These are phyloP conservation scores for Pollenia griseotomentosa DNA, from an alignment of 2,888 invertebrate species.

Conservation along the genomic window DNA sequence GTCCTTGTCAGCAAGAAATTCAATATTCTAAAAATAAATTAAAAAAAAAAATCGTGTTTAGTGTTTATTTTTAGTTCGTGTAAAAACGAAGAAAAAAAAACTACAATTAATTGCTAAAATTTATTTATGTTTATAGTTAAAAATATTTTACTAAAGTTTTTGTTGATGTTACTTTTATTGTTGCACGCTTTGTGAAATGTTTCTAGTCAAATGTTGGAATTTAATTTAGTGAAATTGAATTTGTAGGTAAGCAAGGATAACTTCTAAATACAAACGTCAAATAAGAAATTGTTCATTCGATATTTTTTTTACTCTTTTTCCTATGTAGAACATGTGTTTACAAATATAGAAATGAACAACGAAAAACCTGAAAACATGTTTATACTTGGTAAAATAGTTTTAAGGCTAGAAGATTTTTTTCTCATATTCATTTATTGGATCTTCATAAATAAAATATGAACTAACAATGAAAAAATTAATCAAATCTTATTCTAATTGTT, in stretches of 20 bases:
- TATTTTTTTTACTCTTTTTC: not conserved
- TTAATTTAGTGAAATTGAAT: conserved; percentile 10
- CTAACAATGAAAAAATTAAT: too few species aligned
- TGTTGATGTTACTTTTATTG: not conserved
- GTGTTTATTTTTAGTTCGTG: not conserved
- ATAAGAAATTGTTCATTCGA: conserved; percentile 31
- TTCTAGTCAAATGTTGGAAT: conserved; percentile 46
- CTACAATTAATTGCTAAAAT: not conserved
- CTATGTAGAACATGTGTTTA: not conserved
- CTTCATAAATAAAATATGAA: too few species aligned
- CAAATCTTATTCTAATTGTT: too few species aligned
- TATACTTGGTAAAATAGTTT: conserved; percentile 19
- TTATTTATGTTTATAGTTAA: not conserved
- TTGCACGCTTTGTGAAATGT: conserved; percentile 42
- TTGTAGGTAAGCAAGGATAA: conserved; percentile 43
- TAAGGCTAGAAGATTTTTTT: not conserved
- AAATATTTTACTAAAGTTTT: not conserved
- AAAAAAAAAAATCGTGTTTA: not conserved
- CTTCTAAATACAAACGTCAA: conserved; percentile 14
- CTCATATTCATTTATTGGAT: too few species aligned
- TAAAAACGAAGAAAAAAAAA: too few species aligned
- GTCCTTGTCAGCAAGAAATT: conserved; percentile 38
- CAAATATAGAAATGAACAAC: conserved; percentile 4
- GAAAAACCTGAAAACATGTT: not conserved
- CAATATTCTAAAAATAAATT: conserved; percentile 45